phyloP scores from a whole-genome alignment of 2,113 vertebrate species.

The Notechis scutatus region DNA sequence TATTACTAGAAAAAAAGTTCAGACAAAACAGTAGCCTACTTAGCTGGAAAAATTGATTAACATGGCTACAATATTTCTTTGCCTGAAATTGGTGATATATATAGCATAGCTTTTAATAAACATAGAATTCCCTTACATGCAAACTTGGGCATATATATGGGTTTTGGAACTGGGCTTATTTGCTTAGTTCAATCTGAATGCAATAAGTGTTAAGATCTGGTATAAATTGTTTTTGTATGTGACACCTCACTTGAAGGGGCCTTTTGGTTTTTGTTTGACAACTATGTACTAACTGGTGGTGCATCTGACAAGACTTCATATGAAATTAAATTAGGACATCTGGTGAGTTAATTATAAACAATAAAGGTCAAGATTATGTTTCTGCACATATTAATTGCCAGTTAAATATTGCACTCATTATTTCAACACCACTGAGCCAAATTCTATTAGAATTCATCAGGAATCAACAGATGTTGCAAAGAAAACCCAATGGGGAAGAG shows the following conservation, averaged over 20 bases:
- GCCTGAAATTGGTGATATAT: neutral
- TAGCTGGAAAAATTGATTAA: neutral
- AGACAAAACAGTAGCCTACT: neutral
- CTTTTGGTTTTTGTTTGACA: neutral
- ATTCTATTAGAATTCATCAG: slow-evolving; percentile 19
- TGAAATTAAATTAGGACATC: slow-evolving; percentile 15
- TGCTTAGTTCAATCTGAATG: neutral
- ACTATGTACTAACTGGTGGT: neutral
- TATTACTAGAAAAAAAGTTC: neutral
- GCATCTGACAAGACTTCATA: slow-evolving; percentile 21
- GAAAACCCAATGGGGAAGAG: slow-evolving; percentile 26
- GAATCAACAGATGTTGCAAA: slow-evolving; percentile 6
- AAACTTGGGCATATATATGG: neutral
- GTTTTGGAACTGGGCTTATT: neutral
- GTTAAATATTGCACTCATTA: slow-evolving; percentile 51
- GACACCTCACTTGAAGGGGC: neutral
- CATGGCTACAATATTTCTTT: neutral
- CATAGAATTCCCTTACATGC: neutral
- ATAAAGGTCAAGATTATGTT: slow-evolving; percentile 39
- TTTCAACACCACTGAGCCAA: slow-evolving; percentile 48
- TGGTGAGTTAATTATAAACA: slow-evolving; percentile 47
- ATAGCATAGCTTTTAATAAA: neutral
- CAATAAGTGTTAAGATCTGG: neutral
- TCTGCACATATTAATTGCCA: slow-evolving; percentile 50
- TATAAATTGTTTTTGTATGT: neutral